These are phyloP conservation scores for Conger conger DNA, from an alignment of 2,113 vertebrate species.

Conservation along the genomic window DNA sequence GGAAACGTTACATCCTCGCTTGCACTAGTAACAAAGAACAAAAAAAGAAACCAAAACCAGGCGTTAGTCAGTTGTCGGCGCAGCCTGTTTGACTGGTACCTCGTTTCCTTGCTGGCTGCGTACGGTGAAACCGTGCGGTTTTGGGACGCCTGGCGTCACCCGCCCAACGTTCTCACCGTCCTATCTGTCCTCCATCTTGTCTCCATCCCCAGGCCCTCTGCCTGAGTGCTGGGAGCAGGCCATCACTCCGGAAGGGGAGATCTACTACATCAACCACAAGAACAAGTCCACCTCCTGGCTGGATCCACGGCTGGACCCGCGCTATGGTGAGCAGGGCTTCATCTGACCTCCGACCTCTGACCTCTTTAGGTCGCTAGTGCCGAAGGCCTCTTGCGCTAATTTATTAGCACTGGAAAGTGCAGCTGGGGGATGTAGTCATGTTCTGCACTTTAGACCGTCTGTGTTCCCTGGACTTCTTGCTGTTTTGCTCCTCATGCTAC, in stretches of 20 bases:
- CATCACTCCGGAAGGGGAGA: conserved; percentile 92
- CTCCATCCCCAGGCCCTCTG: conserved; percentile 86
- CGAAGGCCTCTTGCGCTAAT: neutral
- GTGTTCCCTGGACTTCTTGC: neutral
- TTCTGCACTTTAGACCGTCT: neutral
- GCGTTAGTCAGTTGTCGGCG: too few relatives aligned
- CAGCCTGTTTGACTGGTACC: neutral
- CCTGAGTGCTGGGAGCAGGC: conserved; percentile 97
- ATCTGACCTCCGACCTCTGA: neutral
- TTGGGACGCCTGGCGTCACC: neutral
- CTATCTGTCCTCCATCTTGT: neutral
- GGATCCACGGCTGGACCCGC: conserved; percentile 77
- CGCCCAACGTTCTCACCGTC: neutral
- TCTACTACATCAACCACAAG: conserved; percentile 98
- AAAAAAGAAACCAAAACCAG: too few relatives aligned
- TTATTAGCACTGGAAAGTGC: neutral
- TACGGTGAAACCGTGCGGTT: neutral
- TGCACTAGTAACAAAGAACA: too few relatives aligned
- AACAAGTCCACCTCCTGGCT: conserved; percentile 96
- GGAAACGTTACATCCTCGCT: too few relatives aligned
- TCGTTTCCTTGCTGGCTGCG: neutral
- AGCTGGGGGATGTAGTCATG: neutral
- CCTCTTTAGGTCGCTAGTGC: neutral
- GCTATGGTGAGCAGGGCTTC: neutral
- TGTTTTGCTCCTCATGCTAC: neutral